Evolutionary conservation across 1,140 invertebrate species (phyloP), one percentile per base, ranked within the genome.

Genomic region (Periplaneta americana): DNA sequence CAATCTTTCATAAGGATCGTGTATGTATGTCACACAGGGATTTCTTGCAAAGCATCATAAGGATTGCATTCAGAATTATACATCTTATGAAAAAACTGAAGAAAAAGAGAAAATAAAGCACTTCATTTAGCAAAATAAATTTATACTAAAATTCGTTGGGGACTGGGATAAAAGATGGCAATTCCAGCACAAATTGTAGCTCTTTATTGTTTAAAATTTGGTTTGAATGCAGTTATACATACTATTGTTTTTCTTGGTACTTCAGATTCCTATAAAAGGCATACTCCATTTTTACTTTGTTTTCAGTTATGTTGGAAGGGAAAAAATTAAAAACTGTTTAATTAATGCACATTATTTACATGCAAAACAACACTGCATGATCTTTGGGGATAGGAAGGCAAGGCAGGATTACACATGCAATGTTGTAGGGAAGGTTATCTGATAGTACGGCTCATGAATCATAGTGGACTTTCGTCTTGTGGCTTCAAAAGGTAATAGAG

Each of bases 191-290:
- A 80, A 80, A 80, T 80, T 80, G 80, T 80, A 80, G 80, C 80
- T 80, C 80, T 80, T 80, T 80, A 80, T 80, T 80, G 66, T 80
- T 80, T 80, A 80, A 77, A 80, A 80, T 80, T 80, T 80, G 80
- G 80, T 80, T 80, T 80, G 37, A 80, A 75, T 80, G 80, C 74
- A 57, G 66, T n/a, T 80, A 80, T 66, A 77, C 35, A 80, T 80
- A 57, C 34, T 74, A 80, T 66, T 76, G 22, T 66, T 66, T 80
- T 48, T 80, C 22, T 66, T 74, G 74, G 57, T 80, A 80, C 80
- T 80, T 80, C 80, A 80, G 48, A 33, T 80, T 80, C 75, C 80
- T 80, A 80, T 80, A 80, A 80, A 80, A 80, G 80, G 48, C 80
- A 80, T 80, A 80, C 66, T 35, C 9, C 75, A 77, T 77, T 34